Evolutionary conservation across 2,888 invertebrate species (phyloP), one percentile per base, ranked within the genome.

Genomic region (Brachypalpus laphriformis): DNA sequence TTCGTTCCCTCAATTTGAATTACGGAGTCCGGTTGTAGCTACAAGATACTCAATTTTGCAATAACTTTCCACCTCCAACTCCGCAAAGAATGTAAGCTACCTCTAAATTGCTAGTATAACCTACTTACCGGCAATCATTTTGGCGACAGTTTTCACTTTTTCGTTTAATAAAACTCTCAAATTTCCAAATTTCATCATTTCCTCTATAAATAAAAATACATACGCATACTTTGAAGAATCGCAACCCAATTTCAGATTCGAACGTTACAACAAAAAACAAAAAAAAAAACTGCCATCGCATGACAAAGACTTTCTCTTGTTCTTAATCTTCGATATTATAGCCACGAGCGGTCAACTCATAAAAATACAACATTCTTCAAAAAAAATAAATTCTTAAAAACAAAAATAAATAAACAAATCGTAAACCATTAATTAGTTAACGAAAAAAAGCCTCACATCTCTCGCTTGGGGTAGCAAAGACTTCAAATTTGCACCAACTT

Each of bases 141-240:
- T 20, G 61, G 20, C 22, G 56, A 57, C 75, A 57, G 57, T 75
- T 75, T 75, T 75, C 75, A 75, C 75, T 75, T 75, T 75, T 65
- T 45, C 7, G 22, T 11, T 71, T 14, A 20, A 31, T 11, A 22
- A 11, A 8, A 6, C 28, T 28, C 14, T 25, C 20, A 11, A 70
- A 59, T 37, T 49, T 25, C 16, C 28, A 49, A 28, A 47, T 49
- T 31, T 54, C 56, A 20, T 63, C 31, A 59, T 40, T 37, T 47
- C 28, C 70, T 16, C 31, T 14, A 34, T 20, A 31, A 28, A 16
- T 11, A 20, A 45, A n/a, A 42, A 45, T 49, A 37, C 1, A 49
- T 34, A 34, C 47, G 25, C 31, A 18, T 11, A 25, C 16, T 16
- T 4, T 6, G 7, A 20, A 40, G 40, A 42, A 45, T 54, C 45